phyloP scores from a whole-genome alignment of 1,140 invertebrate genomes.

The Pinna nobilis region DNA sequence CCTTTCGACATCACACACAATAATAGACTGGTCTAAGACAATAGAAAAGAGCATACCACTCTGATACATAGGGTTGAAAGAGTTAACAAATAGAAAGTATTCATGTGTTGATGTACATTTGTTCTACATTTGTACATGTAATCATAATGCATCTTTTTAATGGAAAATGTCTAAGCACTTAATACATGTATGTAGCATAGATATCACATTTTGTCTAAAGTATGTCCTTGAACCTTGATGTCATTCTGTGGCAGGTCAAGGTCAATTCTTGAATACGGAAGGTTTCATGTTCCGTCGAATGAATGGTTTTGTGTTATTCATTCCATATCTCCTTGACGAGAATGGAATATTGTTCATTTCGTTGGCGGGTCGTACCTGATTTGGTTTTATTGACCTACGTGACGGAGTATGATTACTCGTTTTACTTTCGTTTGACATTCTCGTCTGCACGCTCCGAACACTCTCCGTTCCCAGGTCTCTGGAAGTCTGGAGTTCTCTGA shows the following conservation, averaged over 20 bases:
- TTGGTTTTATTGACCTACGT: constrained; percentile 4
- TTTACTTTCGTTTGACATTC: not conserved
- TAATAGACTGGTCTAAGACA: too few relatives aligned
- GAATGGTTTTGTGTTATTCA: not conserved
- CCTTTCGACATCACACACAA: too few relatives aligned
- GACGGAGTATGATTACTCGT: not conserved
- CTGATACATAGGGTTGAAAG: too few relatives aligned
- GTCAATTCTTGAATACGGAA: too few relatives aligned
- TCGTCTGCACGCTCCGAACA: constrained; percentile 12
- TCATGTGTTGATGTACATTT: too few relatives aligned
- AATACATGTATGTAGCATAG: not conserved
- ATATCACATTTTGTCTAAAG: constrained; percentile 7
- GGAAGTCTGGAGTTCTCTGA: constrained; percentile 40
- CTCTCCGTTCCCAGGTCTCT: constrained; percentile 1
- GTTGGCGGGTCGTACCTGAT: constrained; percentile 9
- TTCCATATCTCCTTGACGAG: not conserved
- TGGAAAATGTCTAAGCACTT: too few relatives aligned
- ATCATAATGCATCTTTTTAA: not conserved
- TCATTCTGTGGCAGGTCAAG: too few relatives aligned
- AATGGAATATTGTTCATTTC: constrained; percentile 3
- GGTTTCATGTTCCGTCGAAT: not conserved
- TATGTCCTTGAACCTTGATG: too few relatives aligned
- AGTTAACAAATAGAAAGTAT: too few relatives aligned
- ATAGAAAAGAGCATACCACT: too few relatives aligned
- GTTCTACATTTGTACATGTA: too few relatives aligned